A percentile compares a stretch with the other conserved stretches of the same genome.
These are phyloP conservation scores for Polypedilum vanderplanki DNA, from an alignment of 1,140 invertebrate genomes.

Conservation along the genomic window DNA sequence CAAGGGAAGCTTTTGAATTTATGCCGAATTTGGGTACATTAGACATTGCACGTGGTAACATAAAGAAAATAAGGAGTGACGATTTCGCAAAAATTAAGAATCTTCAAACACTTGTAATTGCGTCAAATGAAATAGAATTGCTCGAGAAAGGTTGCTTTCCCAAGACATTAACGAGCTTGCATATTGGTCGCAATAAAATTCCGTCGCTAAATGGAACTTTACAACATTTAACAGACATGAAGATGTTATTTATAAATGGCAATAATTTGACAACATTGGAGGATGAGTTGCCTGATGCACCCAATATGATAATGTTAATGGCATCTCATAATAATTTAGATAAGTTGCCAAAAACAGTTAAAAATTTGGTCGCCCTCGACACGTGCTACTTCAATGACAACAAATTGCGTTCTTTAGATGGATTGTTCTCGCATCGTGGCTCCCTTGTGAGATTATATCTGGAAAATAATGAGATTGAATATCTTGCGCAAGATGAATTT, in stretches of 20 bases:
- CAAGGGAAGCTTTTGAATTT: slow-evolving; percentile 59
- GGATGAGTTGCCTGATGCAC: slow-evolving; percentile 59
- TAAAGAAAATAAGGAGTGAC: slow-evolving; percentile 52
- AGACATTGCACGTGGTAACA: slow-evolving; percentile 63
- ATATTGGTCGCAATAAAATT: slow-evolving; percentile 64
- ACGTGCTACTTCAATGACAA: slow-evolving; percentile 64
- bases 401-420: slow-evolving; percentile 58
- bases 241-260: slow-evolving; percentile 69
- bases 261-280: slow-evolving; percentile 67
- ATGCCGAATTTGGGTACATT: slow-evolving; percentile 63
- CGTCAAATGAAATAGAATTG: slow-evolving; percentile 61
- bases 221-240: slow-evolving; percentile 58
- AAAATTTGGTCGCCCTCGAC: slow-evolving; percentile 56
- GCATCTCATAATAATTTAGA: slow-evolving; percentile 63
- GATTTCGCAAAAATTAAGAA: slow-evolving; percentile 62
- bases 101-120: slow-evolving; percentile 60
- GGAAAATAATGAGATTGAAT: slow-evolving; percentile 64
- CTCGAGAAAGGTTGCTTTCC: slow-evolving; percentile 60
- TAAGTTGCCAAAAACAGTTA: slow-evolving; percentile 60
- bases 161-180: slow-evolving; percentile 55
- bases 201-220: slow-evolving; percentile 65
- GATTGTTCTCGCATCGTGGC: slow-evolving; percentile 58
- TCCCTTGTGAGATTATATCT: slow-evolving; percentile 58
- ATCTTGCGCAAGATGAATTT: slow-evolving; percentile 66
- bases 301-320: slow-evolving; percentile 59